These are phyloP conservation scores for Coturnix japonica DNA, from an alignment of 2,113 vertebrate genomes.

Conservation along the genomic window DNA sequence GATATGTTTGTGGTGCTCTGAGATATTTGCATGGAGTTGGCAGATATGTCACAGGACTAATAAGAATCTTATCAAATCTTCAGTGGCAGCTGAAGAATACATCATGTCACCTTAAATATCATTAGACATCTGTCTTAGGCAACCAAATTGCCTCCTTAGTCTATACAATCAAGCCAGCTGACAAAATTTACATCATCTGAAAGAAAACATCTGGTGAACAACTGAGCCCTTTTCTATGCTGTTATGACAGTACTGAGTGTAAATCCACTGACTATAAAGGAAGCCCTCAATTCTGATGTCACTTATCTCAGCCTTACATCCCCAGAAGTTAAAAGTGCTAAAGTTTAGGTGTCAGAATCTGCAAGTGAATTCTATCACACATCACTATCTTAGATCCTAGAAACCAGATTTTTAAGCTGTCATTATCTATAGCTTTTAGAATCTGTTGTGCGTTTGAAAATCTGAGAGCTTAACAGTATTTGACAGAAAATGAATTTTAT, in stretches of 20 bases:
- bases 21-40: background rate
- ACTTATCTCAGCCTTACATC: background rate
- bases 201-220: background rate
- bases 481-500: background rate
- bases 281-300: background rate
- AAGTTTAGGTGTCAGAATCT: background rate
- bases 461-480: background rate
- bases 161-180: background rate
- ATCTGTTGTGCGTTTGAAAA: background rate
- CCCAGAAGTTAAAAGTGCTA: background rate
- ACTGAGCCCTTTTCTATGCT: fast-evolving
- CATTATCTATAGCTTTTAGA: background rate
- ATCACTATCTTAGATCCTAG: background rate
- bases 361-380: background rate
- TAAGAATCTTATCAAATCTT: background rate
- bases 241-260: background rate
- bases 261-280: background rate
- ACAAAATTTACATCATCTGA: background rate
- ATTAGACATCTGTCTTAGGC: background rate
- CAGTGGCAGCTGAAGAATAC: background rate
- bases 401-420: background rate
- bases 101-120: background rate
- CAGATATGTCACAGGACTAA: background rate
- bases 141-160: background rate
- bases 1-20: background rate